Base-by-base conservation (phyloP, 2,113 vertebrate genomes). In the Pampusana beccarii region DNA sequence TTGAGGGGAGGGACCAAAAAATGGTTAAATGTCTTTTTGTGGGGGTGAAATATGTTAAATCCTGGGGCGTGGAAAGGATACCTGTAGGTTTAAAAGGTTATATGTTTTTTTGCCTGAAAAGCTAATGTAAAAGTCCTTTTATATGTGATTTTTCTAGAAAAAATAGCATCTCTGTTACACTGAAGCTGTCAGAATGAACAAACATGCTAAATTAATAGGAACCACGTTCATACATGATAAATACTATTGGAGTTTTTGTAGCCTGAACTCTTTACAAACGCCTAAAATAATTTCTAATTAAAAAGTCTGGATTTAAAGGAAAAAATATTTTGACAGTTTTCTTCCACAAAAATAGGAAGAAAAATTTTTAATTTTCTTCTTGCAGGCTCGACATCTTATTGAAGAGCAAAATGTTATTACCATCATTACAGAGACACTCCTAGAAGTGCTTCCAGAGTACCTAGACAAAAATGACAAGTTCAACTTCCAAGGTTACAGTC, bases 401-500 rank as follows among this genome's bases (percentile, higher is more conserved):
- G 99, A 99, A 96, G 99, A 99, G 71, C 98, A 98, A 62, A 99
- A 98, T 80, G 99, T 99, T 77, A 99, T 99, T 88, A 98, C 98
- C 82, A 98, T 98, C 88, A 99, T 99, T 87, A 98, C 99, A 75
- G 98, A 99, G 89, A 99, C 99, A 0, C 97, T 99, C 16, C 98
- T 99, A 92, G 99, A 99, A 86, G 97, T 99, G 97, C 98, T 99
- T 78, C 97, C 94, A n/a, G 99, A 99, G 91, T 99, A 99, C 93
- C 94, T 99, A 91, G 99, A 99, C 96, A 97, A 96, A 95, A 99
- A 98, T 92, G 98, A 98, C 94, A 99, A 99, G 88, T 99, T 99
- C 95, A 99, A 99, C 96, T 99, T 99, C 97, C 99, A 99, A 80
- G 99, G 99, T 40, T 99, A 99, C 96, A 99, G 98, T 97, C 98